A percentile compares a stretch with the other conserved stretches of the same genome.
Evolutionary conservation across 2,113 vertebrate species (phyloP).

Genomic region (Pollachius pollachius): DNA sequence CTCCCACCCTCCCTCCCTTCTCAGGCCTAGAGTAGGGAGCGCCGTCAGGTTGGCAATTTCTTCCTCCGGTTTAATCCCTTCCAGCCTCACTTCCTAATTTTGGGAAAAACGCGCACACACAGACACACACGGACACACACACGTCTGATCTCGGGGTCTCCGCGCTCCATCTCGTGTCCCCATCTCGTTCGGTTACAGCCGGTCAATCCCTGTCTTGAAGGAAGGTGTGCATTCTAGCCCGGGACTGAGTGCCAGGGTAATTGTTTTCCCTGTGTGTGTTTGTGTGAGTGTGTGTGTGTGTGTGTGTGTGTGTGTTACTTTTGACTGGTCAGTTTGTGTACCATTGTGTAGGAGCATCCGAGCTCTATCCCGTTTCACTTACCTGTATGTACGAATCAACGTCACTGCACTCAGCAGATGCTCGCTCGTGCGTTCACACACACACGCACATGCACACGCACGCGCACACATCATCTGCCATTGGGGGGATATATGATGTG

Average conservation of each 20-base stretch:
- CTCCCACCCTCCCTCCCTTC: background rate
- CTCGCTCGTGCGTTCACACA: background rate
- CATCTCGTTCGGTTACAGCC: background rate
- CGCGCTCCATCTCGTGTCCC: background rate
- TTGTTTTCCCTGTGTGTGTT: conserved; percentile 14
- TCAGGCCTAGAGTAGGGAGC: background rate
- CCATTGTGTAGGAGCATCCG: conserved; percentile 12
- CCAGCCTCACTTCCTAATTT: background rate
- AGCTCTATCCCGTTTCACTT: conserved; percentile 11
- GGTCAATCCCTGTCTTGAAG: background rate
- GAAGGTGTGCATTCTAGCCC: background rate
- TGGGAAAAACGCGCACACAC: background rate
- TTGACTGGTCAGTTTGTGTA: conserved; percentile 24
- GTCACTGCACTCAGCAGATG: conserved; percentile 17
- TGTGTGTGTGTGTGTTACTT: conserved; percentile 2
- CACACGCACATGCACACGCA: background rate
- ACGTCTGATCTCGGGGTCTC: background rate
- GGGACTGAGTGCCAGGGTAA: conserved; percentile 3
- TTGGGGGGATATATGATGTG: conserved; percentile 33
- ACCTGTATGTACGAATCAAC: conserved; percentile 46
- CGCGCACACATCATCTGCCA: conserved; percentile 15
- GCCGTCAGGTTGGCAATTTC: conserved; percentile 5
- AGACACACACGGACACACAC: background rate
- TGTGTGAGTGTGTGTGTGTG: conserved; percentile 4
- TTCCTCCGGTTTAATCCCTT: conserved; percentile 4